Base-by-base conservation (phyloP, 1,140 invertebrate genomes). In the Aphelinus atriplicis region DNA sequence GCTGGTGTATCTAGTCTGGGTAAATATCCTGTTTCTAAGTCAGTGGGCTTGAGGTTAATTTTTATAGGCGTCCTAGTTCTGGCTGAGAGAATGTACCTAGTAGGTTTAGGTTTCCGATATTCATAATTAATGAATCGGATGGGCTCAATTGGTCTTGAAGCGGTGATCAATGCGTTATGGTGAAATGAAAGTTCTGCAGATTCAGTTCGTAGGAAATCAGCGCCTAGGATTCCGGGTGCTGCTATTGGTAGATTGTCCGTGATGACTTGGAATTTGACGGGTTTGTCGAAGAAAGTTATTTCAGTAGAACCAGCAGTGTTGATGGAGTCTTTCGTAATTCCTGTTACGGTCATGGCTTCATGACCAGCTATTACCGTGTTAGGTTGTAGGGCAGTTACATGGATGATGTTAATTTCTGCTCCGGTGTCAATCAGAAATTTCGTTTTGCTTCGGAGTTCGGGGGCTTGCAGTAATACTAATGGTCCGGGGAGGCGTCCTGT, bases 151-250 rank as follows among this genome's bases (percentile, higher is more conserved):
- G n/a, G n/a, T n/a, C n/a, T n/a, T n/a, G n/a, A n/a, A n/a, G n/a
- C n/a, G n/a, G n/a, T n/a, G n/a, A 43, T 55, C 2, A 76, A n/a
- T 46, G 74, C 64, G n/a, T 64, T 55, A 10, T 76, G 58, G 26
- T 76, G 66, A 42, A 76, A 76, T 48, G 74, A 76, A 9, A 76
- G 65, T 61, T 76, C 69, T 1, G 69, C 75, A 3, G 62, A 60
- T 61, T 76, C 67, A 1, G 64, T 65, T 7, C 26, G 1, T 53
- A 76, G 57, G 46, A 76, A 76, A 43, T 76, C 75, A 50, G 60
- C 43, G 43, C 75, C 75, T 45, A 76, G 43, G 4, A 62, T 62
- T 43, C 60, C 60, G 6, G 3, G 3, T 7, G 4, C 4, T 3
- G 4, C 5, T 45, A 7, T n/a, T 45, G 60, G 60, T 2, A 62